Base-by-base conservation (phyloP, 1,140 invertebrate species). In the Stenopsyche tienmushanensis region DNA sequence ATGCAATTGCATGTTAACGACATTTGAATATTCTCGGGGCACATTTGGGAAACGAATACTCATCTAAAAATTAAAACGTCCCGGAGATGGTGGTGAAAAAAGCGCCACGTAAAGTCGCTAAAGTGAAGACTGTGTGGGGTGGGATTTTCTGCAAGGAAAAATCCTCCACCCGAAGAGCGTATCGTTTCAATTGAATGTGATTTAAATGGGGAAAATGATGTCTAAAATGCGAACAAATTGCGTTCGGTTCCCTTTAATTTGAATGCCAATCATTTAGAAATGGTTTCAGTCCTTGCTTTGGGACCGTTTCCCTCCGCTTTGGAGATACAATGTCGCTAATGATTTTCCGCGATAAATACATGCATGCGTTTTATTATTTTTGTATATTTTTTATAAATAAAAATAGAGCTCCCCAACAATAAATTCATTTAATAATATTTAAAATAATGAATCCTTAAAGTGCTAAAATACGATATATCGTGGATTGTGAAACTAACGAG, bases 151-250 rank as follows among this genome's bases (percentile, higher is more conserved):
- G 13, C 42, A 15, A 57, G 29, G 39, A 42, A 57, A 42, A 57
- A 42, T 21, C 39, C 54, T 57, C 29, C 29, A 34, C 13, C 13
- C 39, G 34, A 15, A 57, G 54, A 34, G 57, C 59, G 67, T 69
- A 69, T 69, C 64, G 62, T 64, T 69, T 64, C 59, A 69, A 65
- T 69, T 69, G 67, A 69, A 69, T 55, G 64, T 64, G 67, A 69
- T 66, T 69, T 69, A 69, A 69, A 69, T 69, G 52, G 64, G 62
- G 64, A 69, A 69, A 69, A 69, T 69, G 67, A 69, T 64, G 64
- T 65, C 62, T 63, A 66, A 69, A 69, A 66, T 69, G 49, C 59
- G 64, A 69, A 59, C 59, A 66, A 69, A 69, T 63, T 69, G 67
- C 64, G 64, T 63, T 64, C 44, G 67, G 67, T 55, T 62, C 63